phyloP scores from a whole-genome alignment of 2,113 vertebrate genomes.

The Hippopotamus amphibius region DNA sequence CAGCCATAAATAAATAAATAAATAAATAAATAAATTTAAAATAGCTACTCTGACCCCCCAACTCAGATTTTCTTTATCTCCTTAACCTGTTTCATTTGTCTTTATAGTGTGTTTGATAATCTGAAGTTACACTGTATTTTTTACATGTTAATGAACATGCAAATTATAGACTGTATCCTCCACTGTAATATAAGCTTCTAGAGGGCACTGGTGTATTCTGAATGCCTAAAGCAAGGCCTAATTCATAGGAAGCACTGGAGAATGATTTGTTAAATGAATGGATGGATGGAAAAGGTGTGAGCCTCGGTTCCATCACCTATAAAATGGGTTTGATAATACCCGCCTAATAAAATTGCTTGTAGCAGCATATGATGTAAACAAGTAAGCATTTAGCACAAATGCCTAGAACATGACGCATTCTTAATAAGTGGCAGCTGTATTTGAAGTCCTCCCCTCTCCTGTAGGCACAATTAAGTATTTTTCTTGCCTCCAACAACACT shows the following conservation, averaged over 20 bases:
- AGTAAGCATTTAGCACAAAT: not conserved
- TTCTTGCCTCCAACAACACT: not conserved
- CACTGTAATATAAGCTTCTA: not conserved
- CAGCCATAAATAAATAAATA: too few relatives aligned
- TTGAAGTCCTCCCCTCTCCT: not conserved
- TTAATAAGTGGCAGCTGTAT: not conserved
- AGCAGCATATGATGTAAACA: not conserved
- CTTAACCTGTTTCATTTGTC: not conserved
- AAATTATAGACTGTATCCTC: not conserved
- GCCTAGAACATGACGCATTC: not conserved
- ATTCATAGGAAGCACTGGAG: not conserved
- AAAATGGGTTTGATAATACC: constrained; percentile 9
- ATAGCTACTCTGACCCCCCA: not conserved
- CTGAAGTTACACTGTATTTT: not conserved
- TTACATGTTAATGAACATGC: not conserved
- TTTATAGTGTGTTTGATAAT: not conserved
- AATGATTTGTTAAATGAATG: not conserved
- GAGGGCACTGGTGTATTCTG: not conserved
- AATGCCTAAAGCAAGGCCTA: not conserved
- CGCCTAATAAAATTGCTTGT: constrained; percentile 12
- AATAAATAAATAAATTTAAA: not conserved
- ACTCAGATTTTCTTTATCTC: not conserved
- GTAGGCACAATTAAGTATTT: not conserved
- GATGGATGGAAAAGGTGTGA: not conserved
- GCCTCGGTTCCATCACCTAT: not conserved